These are phyloP conservation scores for Illadopsis cleaveri DNA, from an alignment of 2,113 vertebrate species.

Conservation along the genomic window DNA sequence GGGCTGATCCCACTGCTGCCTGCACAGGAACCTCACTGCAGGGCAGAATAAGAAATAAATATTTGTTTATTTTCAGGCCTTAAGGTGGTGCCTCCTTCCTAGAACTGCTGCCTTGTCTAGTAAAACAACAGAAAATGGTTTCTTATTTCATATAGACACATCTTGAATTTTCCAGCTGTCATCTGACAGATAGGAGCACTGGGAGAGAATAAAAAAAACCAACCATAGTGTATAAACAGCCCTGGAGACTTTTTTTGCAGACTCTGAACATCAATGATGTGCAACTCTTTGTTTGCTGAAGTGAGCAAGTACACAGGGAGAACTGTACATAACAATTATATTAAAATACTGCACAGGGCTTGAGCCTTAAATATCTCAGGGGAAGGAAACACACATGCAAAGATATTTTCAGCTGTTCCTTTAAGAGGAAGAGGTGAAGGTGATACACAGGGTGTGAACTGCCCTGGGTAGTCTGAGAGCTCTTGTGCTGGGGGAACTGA, in stretches of 20 bases:
- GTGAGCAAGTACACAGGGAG: slow-evolving; percentile 12
- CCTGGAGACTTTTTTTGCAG: slow-evolving; percentile 19
- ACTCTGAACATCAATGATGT: not conserved
- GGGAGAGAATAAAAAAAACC: not conserved
- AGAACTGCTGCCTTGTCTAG: not conserved
- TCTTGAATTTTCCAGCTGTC: slow-evolving; percentile 30
- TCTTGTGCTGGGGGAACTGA: fast-evolving
- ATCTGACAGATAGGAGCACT: slow-evolving; percentile 9
- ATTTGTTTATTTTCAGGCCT: not conserved
- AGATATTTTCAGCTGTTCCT: not conserved
- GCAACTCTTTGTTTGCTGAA: slow-evolving; percentile 43
- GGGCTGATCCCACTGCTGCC: not conserved
- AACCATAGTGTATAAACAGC: slow-evolving; percentile 3
- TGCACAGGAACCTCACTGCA: not conserved
- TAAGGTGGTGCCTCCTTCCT: not conserved
- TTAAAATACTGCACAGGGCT: not conserved
- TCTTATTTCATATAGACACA: not conserved
- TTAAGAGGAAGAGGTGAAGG: not conserved
- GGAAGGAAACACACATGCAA: not conserved
- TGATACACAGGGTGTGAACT: not conserved
- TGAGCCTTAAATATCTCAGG: slow-evolving; percentile 3
- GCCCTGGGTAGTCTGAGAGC: fast-evolving
- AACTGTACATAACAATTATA: slow-evolving; percentile 18
- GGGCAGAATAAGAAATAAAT: not conserved
- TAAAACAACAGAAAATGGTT: not conserved